Evolutionary conservation across 2,888 invertebrate species (phyloP).

Genomic region (Calameuta idolon): DNA sequence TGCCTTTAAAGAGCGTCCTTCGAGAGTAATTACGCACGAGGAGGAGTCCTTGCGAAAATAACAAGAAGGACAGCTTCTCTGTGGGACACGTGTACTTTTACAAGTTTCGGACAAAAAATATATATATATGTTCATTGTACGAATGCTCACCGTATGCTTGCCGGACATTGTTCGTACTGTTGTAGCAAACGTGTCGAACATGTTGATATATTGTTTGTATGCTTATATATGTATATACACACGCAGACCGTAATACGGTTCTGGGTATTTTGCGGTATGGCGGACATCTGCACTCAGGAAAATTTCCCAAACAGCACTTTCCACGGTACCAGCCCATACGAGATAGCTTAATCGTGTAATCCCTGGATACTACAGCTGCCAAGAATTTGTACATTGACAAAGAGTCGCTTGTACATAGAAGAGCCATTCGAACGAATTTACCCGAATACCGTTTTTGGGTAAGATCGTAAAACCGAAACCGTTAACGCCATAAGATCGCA

Average conservation of each 20-base stretch:
- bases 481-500: neutral
- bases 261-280: neutral
- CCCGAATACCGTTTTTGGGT: neutral
- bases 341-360: neutral
- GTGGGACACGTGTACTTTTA: neutral
- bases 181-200: neutral
- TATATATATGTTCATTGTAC: neutral
- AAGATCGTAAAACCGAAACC: neutral
- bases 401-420: neutral
- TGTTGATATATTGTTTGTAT: neutral
- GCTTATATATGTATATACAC: neutral
- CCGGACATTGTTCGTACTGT: neutral
- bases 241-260: neutral
- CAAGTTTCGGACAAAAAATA: neutral
- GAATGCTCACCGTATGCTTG: neutral
- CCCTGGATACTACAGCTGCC: neutral
- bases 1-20: neutral
- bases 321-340: neutral
- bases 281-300: neutral
- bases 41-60: neutral
- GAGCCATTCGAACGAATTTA: neutral
- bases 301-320: neutral
- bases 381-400: neutral
- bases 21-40: neutral
- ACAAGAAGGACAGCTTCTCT: neutral